Percentiles rank a stretch among this genome's conserved stretches.
These are phyloP conservation scores for Loxodonta africana DNA, from an alignment of 2,113 vertebrate species.

Conservation along the genomic window DNA sequence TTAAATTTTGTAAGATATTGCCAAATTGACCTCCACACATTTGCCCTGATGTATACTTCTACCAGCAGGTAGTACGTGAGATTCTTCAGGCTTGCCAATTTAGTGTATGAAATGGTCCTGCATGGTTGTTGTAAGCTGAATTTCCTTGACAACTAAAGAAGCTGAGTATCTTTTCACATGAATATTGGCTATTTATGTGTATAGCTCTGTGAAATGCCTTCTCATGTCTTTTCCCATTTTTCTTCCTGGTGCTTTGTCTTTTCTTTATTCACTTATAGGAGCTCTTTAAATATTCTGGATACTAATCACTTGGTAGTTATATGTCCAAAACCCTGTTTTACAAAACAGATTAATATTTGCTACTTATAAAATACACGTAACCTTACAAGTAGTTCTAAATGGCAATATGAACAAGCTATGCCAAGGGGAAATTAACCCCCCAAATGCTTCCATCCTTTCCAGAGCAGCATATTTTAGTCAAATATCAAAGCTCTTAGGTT, in stretches of 20 bases:
- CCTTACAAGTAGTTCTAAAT: background rate
- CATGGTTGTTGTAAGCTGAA: background rate
- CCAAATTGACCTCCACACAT: background rate
- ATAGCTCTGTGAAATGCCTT: background rate
- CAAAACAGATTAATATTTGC: background rate
- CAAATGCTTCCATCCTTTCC: background rate
- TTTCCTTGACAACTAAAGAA: conserved; percentile 16
- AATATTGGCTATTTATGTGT: background rate
- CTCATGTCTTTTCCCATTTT: background rate
- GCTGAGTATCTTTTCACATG: conserved; percentile 16
- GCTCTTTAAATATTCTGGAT: conserved; percentile 29
- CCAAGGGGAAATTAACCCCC: background rate
- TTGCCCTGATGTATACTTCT: background rate
- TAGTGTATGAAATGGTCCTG: background rate
- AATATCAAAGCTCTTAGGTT: background rate
- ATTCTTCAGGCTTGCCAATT: background rate
- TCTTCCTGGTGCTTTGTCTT: background rate
- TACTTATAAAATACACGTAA: background rate
- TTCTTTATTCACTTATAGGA: background rate
- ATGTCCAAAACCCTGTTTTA: background rate
- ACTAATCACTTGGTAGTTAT: conserved; percentile 16
- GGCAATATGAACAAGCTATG: background rate
- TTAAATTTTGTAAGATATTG: conserved; percentile 3
- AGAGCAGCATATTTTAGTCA: background rate
- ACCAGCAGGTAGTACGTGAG: background rate